Conservation (phyloP, 2,797 vertebrate genomes). For the Tadarida brasiliensis region DNA sequence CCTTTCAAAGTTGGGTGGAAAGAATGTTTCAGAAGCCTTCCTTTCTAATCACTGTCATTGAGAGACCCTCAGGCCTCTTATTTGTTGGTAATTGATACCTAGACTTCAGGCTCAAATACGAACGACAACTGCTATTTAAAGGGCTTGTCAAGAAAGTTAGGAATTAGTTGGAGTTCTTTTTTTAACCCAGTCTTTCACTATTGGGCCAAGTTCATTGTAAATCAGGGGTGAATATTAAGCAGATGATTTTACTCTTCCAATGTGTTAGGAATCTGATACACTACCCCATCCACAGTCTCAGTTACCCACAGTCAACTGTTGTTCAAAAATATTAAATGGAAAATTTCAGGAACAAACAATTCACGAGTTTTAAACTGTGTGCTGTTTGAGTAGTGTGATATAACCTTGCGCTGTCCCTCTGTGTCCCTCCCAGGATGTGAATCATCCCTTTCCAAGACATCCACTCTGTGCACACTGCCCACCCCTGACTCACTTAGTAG, state of each 20-base stretch:
- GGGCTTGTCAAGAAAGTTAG: conserved; percentile 40
- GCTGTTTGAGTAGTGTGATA: neutral
- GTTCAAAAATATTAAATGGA: neutral
- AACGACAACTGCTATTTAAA: conserved; percentile 66
- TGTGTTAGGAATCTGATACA: neutral
- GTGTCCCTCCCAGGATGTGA: neutral
- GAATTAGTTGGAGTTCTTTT: neutral
- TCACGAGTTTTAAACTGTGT: neutral
- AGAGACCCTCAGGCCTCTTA: conserved; percentile 37
- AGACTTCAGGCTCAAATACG: conserved; percentile 43
- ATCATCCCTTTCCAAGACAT: neutral
- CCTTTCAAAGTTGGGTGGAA: conserved; percentile 56
- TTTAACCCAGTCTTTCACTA: neutral
- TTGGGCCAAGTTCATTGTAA: neutral
- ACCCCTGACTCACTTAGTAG: neutral
- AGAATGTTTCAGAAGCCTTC: conserved; percentile 57
- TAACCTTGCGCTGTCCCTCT: neutral
- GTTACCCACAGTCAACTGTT: neutral
- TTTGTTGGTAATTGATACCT: conserved; percentile 77
- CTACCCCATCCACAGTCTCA: neutral
- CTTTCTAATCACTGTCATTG: conserved; percentile 72
- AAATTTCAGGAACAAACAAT: neutral
- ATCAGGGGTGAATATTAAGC: neutral
- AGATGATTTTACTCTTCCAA: neutral
- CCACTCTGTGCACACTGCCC: neutral